Evolutionary conservation across 2,888 invertebrate species (phyloP), one percentile per base, ranked within the genome.

Genomic region (Opisthograptis luteolata): DNA sequence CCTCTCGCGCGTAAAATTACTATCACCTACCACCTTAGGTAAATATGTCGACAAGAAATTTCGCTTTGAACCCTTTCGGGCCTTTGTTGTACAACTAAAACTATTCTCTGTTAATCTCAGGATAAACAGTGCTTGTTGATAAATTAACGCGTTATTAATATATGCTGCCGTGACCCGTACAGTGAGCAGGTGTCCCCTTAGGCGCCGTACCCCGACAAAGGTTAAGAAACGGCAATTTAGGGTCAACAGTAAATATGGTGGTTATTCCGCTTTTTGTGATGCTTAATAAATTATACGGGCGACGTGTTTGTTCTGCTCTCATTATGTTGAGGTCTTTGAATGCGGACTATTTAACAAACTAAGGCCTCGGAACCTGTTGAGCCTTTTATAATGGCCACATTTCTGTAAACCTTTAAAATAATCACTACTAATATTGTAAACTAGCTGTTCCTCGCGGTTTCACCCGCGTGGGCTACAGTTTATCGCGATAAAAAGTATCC

Each of bases 11-110:
- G 87, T 87, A 88, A 89, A 89, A 88, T 90, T 89, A 84, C 87
- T 87, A 90, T 89, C 89, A 88, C 84, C 87, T 85, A 76, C 46
- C 79, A 84, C 87, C 85, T 84, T 82, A 87, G 84, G 89, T 89
- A 90, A 90, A 90, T 90, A 90, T 90, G 89, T 88, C 84, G 87
- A 80, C 88, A 89, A 89, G 89, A 90, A 88, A 88, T 87, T 50
- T 88, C 84, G 85, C 89, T 90, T 90, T 90, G 89, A 89, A 90
- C 89, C 89, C 89, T 87, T 83, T 77, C 75, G 72, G 80, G 75
- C 88, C 89, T 89, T 90, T 90, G 89, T 89, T 89, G 87, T 89
- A 81, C 84, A 86, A 88, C 89, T 88, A 85, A 88, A 90, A 90
- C 89, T 90, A 90, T 90, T 89, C 87, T 79, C 87, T 83, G 88